phyloP scores from a whole-genome alignment of 2,888 invertebrate genomes.

The Notocelia uddmanniana region DNA sequence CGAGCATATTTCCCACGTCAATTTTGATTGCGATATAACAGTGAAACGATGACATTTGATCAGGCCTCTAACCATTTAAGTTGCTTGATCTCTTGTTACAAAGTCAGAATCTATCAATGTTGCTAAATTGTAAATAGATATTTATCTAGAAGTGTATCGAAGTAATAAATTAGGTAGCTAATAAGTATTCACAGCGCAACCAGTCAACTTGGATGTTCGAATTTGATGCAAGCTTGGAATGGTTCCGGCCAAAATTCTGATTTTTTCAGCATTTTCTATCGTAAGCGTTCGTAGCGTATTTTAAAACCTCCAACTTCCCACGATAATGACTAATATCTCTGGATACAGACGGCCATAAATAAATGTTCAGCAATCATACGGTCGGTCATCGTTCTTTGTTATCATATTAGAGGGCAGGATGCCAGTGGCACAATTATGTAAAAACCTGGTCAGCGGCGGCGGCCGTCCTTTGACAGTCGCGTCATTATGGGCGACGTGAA shows the following conservation, averaged over 20 bases:
- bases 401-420: conserved; percentile 82
- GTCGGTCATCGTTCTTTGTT: conserved; percentile 83
- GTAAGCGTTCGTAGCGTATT: too few relatives aligned
- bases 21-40: conserved; percentile 83
- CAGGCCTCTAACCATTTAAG: conserved; percentile 52
- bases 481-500: conserved; percentile 83
- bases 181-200: not conserved
- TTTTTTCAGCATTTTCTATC: not conserved
- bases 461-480: conserved; percentile 80
- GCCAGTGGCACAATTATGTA: conserved; percentile 83
- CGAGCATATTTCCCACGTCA: conserved; percentile 84
- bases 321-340: conserved; percentile 58
- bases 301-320: conserved; percentile 58
- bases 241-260: not conserved
- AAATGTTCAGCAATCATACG: conserved; percentile 73
- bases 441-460: conserved; percentile 82
- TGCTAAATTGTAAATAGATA: conserved; percentile 18
- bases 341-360: conserved; percentile 67
- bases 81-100: conserved; percentile 55
- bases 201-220: too few relatives aligned
- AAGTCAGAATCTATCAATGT: conserved; percentile 10
- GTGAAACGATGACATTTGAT: conserved; percentile 80
- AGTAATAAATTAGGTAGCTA: not conserved
- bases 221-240: not conserved
- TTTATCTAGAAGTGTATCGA: conserved; percentile 18